Conservation (phyloP, 2,888 invertebrate genomes). For the Pharmacophagus antenor region DNA sequence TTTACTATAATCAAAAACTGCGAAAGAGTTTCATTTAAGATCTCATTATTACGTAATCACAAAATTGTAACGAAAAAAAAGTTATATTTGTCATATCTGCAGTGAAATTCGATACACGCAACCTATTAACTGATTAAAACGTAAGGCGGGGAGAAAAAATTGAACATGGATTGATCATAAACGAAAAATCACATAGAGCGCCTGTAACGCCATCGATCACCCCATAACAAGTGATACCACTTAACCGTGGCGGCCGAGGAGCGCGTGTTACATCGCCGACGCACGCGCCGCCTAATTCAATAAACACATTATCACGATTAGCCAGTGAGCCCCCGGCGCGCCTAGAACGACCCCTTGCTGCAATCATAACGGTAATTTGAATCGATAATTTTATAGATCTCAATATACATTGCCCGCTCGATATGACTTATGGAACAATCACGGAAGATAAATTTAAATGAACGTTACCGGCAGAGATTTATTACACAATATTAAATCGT, state of each 20-base stretch:
- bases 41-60: too few species aligned
- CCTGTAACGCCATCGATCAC: conserved; percentile 35
- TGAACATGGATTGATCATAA: conserved; percentile 5
- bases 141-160: neutral
- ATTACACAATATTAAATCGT: too few species aligned
- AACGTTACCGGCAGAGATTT: too few species aligned
- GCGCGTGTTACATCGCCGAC: conserved; percentile 60
- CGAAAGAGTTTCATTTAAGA: too few species aligned
- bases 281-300: conserved; percentile 78
- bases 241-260: conserved; percentile 39
- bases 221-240: conserved; percentile 53
- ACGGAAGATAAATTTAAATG: neutral
- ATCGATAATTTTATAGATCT: conserved; percentile 18
- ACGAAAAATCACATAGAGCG: conserved; percentile 29
- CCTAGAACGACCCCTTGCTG: conserved; percentile 31
- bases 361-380: conserved; percentile 16
- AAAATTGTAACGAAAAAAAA: neutral
- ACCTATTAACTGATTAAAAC: conserved; percentile 18
- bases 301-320: conserved; percentile 81
- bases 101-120: neutral
- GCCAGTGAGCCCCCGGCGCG: conserved; percentile 55
- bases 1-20: too few species aligned
- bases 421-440: neutral
- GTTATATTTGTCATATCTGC: neutral
- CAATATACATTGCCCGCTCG: conserved; percentile 15